Percentiles rank a stretch among this genome's conserved stretches.
These are phyloP conservation scores for Oryzias sinensis DNA, from an alignment of 2,797 vertebrate species.

Conservation along the genomic window DNA sequence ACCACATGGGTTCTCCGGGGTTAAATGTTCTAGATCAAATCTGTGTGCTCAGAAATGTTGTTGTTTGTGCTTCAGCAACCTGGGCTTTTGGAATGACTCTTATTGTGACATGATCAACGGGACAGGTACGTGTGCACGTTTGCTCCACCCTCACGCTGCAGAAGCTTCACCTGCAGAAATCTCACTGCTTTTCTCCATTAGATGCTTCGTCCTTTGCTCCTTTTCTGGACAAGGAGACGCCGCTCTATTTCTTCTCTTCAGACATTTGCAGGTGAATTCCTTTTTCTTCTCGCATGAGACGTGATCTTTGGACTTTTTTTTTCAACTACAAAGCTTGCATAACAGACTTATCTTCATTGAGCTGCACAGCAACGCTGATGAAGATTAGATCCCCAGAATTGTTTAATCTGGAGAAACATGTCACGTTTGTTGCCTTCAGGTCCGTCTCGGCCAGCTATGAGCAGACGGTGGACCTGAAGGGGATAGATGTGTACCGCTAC, in stretches of 20 bases:
- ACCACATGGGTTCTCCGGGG: too few species aligned
- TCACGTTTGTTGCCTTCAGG: slow-evolving; percentile 63
- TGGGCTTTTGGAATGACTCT: slow-evolving; percentile 78
- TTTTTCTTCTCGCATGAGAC: neutral
- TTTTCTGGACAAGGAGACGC: slow-evolving; percentile 78
- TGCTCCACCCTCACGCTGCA: neutral
- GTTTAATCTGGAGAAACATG: neutral
- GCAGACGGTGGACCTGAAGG: slow-evolving; percentile 73
- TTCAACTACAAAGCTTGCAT: slow-evolving; percentile 52
- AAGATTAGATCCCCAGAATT: neutral
- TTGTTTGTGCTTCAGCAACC: slow-evolving; percentile 50
- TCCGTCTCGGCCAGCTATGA: slow-evolving; percentile 83
- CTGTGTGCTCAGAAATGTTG: neutral
- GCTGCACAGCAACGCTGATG: neutral
- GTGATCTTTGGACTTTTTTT: slow-evolving; percentile 12
- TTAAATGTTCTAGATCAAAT: too few species aligned
- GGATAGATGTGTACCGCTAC: slow-evolving; percentile 87
- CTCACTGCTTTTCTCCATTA: slow-evolving; percentile 48
- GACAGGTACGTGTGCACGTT: slow-evolving; percentile 77
- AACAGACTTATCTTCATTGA: neutral
- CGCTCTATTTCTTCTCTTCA: slow-evolving; percentile 87
- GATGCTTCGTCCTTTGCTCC: slow-evolving; percentile 91
- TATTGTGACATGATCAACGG: slow-evolving; percentile 93
- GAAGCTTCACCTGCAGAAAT: neutral
- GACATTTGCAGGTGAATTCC: slow-evolving; percentile 92